These are phyloP conservation scores for Platyscapa corneri DNA, from an alignment of 1,140 invertebrate genomes.

Conservation along the genomic window DNA sequence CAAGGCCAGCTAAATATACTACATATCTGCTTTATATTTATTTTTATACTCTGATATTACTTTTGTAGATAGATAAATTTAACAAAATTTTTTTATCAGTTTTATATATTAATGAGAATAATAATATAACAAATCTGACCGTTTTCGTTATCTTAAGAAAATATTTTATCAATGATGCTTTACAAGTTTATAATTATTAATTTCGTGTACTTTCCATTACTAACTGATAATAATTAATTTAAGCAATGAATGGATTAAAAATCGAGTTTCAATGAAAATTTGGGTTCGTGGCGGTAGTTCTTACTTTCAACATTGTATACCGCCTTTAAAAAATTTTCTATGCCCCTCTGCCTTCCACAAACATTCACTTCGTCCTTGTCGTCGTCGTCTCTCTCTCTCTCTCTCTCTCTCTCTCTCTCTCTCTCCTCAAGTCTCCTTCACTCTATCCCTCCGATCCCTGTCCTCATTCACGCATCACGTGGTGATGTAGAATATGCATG, in stretches of 20 bases:
- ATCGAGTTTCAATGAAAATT: background rate
- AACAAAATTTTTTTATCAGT: too few species aligned
- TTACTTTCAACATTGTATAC: too few species aligned
- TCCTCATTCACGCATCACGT: background rate
- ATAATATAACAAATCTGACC: too few species aligned
- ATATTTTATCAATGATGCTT: background rate
- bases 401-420: background rate
- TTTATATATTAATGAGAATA: too few species aligned
- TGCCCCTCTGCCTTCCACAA: background rate
- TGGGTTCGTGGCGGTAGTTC: background rate
- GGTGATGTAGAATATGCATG: background rate
- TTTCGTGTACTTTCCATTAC: background rate
- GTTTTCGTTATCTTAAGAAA: too few species aligned
- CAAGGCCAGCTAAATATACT: too few species aligned
- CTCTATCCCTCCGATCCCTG: background rate
- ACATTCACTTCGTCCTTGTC: too few species aligned
- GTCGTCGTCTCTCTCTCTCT: background rate
- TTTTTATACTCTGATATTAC: too few species aligned
- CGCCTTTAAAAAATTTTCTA: background rate
- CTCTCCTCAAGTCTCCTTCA: too few species aligned
- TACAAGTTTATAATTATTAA: background rate
- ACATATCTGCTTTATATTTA: too few species aligned
- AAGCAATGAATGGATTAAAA: background rate
- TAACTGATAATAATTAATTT: background rate
- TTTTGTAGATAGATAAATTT: too few species aligned